These are phyloP conservation scores for Drosophila testacea DNA, from an alignment of 2,888 invertebrate species.

Conservation along the genomic window DNA sequence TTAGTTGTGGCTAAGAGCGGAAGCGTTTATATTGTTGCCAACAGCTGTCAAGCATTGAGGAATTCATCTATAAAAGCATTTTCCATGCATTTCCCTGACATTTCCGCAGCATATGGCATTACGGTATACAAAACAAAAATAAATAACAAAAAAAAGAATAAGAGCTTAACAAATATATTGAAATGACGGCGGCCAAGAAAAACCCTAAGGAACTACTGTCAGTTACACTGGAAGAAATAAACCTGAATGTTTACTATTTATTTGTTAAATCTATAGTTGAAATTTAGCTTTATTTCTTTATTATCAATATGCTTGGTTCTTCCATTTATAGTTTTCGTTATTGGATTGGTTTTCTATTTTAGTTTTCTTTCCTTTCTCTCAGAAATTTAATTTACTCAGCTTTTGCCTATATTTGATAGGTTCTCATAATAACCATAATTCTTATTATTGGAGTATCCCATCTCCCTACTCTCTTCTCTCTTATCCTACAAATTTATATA, in stretches of 20 bases:
- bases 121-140: conserved; percentile 7
- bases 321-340: too few relatives aligned
- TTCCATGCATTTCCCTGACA: conserved; percentile 77
- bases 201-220: conserved; percentile 11
- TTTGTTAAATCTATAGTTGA: too few relatives aligned
- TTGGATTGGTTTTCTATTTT: neutral
- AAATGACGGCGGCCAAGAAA: conserved; percentile 26
- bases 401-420: too few relatives aligned
- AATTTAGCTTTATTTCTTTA: too few relatives aligned
- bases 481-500: too few relatives aligned
- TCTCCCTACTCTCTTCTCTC: too few relatives aligned
- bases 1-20: conserved; percentile 70
- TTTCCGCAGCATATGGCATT: conserved; percentile 71
- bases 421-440: too few relatives aligned
- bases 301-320: too few relatives aligned
- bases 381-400: neutral
- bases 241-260: neutral
- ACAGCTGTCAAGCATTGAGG: conserved; percentile 73
- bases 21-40: conserved; percentile 44
- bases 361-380: neutral
- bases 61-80: conserved; percentile 70
- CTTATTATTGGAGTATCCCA: too few relatives aligned
- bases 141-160: conserved; percentile 22
- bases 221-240: conserved; percentile 35
- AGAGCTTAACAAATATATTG: conserved; percentile 17